Evolutionary conservation across 2,888 invertebrate species (phyloP), one percentile per base, ranked within the genome.

Genomic region (Tanaodytes sp.): DNA sequence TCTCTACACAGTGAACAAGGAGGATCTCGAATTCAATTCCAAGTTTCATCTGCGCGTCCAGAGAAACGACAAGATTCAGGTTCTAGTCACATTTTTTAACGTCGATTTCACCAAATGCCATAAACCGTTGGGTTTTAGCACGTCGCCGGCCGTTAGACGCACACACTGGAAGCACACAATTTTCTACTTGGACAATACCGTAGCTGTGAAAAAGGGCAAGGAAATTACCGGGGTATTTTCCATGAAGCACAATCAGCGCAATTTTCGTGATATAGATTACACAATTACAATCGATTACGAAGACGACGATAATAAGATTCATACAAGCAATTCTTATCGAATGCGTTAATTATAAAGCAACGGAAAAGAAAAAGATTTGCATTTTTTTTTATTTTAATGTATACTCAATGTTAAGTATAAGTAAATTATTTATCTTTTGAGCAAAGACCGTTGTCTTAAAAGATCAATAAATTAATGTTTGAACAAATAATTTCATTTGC

Each of bases 91-190:
- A 19, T 99, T 96, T 88, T 99, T 99, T 88, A 98, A 96, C 82
- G 97, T 99, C 76, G 98, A 99, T 87, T 99, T 99, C 88, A 96
- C 97, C 31, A 97, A 98, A 88, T 99, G 97, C 78, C 99, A 99
- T 89, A 99, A 98, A 87, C 90, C 96, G 57, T 94, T 96, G 73
- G 98, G 98, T 19, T 99, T 99, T 87, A 98, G 97, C 80, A 99
- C 99, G 59, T 96, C 96, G 0, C 99, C 99, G 0, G 98, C 98
- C 84, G 93, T 96, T 1, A 94, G 95, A 30, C 99, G 99, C 86
- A 99, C 99, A 15, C 99, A 99, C 86, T 99, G 99, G 99, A 99
- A 99, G 86, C 97, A 98, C 86, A 95, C 94, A 6, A 99, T 99
- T 52, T 99, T 99, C 87, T 99, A 99, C 86, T 92, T 98, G 79